Evolutionary conservation across 2,113 vertebrate species (phyloP).

Genomic region (Propithecus coquereli): DNA sequence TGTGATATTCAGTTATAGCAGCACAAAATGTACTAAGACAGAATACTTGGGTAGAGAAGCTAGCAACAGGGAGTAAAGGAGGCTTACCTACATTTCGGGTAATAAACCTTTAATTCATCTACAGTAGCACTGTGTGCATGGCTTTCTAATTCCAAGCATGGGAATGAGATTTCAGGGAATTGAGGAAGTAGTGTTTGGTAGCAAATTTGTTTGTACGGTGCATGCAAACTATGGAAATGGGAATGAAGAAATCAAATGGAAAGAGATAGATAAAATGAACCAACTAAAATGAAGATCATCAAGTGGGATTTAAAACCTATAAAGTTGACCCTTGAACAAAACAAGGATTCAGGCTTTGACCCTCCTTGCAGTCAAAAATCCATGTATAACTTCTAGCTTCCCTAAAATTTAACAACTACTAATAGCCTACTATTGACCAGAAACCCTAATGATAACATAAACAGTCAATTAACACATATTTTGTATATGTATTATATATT

Average conservation of each 20-base stretch:
- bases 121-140: neutral
- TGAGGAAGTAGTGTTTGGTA: neutral
- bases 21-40: neutral
- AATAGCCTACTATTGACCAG: no score
- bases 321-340: no score
- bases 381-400: no score
- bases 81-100: neutral
- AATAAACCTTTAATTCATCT: neutral
- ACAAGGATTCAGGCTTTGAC: no score
- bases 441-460: no score
- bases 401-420: no score
- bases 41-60: neutral
- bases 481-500: no score
- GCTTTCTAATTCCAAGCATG: neutral
- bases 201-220: neutral
- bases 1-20: neutral
- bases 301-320: neutral
- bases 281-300: neutral
- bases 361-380: no score
- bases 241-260: neutral
- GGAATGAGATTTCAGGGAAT: neutral
- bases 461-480: no score
- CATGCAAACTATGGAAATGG: neutral
- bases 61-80: neutral
- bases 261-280: neutral